These are phyloP conservation scores for Ptychochromis oligacanthus DNA, from an alignment of 2,113 vertebrate species.

Conservation along the genomic window DNA sequence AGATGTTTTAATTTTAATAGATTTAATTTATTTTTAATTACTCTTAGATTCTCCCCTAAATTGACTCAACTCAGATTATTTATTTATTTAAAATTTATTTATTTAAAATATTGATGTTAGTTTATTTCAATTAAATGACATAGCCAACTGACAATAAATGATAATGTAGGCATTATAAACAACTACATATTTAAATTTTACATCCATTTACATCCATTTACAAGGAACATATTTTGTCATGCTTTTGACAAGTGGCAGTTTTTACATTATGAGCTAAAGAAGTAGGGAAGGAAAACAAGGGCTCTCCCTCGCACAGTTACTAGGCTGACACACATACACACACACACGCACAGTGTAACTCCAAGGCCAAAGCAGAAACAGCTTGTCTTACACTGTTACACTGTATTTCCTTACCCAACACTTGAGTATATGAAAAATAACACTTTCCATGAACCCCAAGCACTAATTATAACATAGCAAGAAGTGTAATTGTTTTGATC, in stretches of 20 bases:
- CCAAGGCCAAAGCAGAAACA: conserved; percentile 46
- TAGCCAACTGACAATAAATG: neutral
- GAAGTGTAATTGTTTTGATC: conserved; percentile 73
- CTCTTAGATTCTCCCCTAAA: too few species aligned
- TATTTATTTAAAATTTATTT: too few species aligned
- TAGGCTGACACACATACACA: neutral
- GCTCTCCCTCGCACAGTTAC: neutral
- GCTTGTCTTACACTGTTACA: conserved; percentile 84
- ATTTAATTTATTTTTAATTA: too few species aligned
- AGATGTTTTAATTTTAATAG: too few species aligned
- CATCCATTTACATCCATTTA: neutral
- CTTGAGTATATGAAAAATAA: conserved; percentile 81
- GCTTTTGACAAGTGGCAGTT: neutral
- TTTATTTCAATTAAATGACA: neutral
- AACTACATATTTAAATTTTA: neutral
- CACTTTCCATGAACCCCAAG: conserved; percentile 82
- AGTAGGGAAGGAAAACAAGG: neutral
- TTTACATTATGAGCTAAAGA: neutral
- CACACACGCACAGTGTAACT: neutral
- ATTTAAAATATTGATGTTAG: neutral
- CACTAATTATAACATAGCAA: conserved; percentile 89
- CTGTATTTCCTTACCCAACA: conserved; percentile 58
- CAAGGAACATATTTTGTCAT: neutral
- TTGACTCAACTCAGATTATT: too few species aligned
- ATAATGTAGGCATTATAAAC: neutral